Evolutionary conservation across 2,888 invertebrate genomes (phyloP), one percentile per base, ranked within the genome.

Genomic region (Schizaphis graminum): DNA sequence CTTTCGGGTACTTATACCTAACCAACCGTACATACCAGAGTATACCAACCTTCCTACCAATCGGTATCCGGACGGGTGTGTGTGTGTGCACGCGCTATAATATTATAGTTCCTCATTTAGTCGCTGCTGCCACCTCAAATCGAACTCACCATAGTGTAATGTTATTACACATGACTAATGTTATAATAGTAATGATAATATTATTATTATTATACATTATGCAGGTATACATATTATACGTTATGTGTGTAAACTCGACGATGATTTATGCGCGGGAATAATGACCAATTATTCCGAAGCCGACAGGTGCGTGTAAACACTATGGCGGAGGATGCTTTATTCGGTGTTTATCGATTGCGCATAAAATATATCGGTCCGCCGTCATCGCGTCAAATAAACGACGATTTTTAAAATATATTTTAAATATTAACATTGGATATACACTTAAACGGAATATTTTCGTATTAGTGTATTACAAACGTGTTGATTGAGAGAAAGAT

Each of bases 231-330:
- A 8, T 35, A 35, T 35, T 21, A 67, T 67, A n/a, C 16, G 16
- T 16, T 67, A 24, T 53, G 77, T 91, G 26, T 47, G n/a, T 57
- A 87, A 91, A 53, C 35, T 53, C 86, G 57, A 35, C 44, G 86
- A 92, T 92, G 91, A 92, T 92, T 92, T 92, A 92, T 86, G 91
- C 57, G 47, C 24, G 57, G 85, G 86, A 92, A 87, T 92, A 92
- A 92, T 86, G 86, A 92, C 91, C 91, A 86, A 92, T 92, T 86
- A 92, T 86, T 61, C 91, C n/a, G 28, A 86, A 86, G 86, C 86
- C 91, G 91, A 86, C 86, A 86, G 86, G 91, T 86, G 91, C 86
- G 91, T 49, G 86, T 92, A 91, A 91, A 91, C 91, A 91, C 57
- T 53, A 35, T 3, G 7, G 35, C 35, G n/a, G 35, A 67, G 47